phyloP scores from a whole-genome alignment of 2,113 vertebrate genomes.

The Heteronetta atricapilla region DNA sequence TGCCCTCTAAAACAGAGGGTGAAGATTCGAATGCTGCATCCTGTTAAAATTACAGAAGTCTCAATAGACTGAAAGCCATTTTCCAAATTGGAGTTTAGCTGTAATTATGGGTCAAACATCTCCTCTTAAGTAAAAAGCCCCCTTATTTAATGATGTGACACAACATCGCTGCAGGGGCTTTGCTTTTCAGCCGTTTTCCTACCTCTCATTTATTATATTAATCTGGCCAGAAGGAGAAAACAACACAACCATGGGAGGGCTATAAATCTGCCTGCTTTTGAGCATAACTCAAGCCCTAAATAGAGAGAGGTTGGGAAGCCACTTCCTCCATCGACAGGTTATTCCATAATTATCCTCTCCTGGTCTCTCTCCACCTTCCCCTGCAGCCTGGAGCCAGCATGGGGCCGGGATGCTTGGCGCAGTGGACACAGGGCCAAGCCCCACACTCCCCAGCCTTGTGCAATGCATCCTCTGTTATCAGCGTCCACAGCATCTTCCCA shows the following conservation, averaged over 20 bases:
- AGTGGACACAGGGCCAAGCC: neutral
- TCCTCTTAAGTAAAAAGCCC: conserved; percentile 29
- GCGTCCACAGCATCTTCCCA: conserved; percentile 37
- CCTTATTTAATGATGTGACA: conserved; percentile 19
- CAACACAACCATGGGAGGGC: neutral
- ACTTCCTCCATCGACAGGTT: conserved; percentile 58
- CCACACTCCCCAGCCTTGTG: neutral
- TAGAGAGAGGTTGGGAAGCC: conserved; percentile 40
- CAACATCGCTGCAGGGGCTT: conserved; percentile 1
- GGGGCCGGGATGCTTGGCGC: neutral
- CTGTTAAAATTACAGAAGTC: conserved; percentile 36
- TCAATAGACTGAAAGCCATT: neutral
- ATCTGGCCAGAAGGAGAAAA: conserved; percentile 35
- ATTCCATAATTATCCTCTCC: conserved; percentile 59
- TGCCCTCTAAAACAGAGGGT: neutral
- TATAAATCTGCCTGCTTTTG: conserved; percentile 23
- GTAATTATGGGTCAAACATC: conserved; percentile 13
- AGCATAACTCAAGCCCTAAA: neutral
- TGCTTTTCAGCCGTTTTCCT: conserved; percentile 10
- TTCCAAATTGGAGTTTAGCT: neutral
- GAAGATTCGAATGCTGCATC: neutral
- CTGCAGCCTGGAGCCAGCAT: neutral
- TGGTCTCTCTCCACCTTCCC: conserved; percentile 36
- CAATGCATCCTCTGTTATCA: conserved; percentile 1
- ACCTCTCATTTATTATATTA: conserved; percentile 44